These are phyloP conservation scores for Dolichotis patagonum DNA, from an alignment of 2,113 vertebrate genomes.

Conservation along the genomic window DNA sequence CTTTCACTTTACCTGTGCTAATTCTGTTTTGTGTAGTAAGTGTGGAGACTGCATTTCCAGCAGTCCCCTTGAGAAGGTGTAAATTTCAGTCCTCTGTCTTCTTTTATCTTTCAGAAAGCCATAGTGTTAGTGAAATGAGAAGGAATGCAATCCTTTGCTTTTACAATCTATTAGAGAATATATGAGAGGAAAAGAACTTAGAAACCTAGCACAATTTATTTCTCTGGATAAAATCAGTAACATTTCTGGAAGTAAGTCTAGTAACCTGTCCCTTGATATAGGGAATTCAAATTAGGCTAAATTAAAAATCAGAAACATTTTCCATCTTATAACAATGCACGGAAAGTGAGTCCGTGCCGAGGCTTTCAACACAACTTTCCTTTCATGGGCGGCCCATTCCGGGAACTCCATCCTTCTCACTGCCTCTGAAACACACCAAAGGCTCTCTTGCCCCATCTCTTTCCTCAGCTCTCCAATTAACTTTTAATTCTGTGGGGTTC, in stretches of 20 bases:
- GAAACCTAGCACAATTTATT: slow-evolving; percentile 26
- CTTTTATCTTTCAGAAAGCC: slow-evolving; percentile 52
- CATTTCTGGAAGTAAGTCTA: slow-evolving; percentile 29
- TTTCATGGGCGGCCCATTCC: neutral
- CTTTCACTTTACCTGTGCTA: too few species aligned
- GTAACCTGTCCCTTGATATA: neutral
- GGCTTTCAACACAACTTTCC: neutral
- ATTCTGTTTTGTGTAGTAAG: too few species aligned
- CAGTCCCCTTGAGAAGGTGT: neutral
- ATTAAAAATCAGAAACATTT: slow-evolving; percentile 47
- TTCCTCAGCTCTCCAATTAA: neutral
- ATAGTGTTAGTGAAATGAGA: neutral
- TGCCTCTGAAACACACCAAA: neutral
- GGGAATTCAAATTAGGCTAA: slow-evolving; percentile 25
- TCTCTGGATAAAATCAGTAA: slow-evolving; percentile 6
- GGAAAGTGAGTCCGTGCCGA: neutral
- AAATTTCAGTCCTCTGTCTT: slow-evolving; percentile 1
- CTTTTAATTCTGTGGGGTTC: neutral
- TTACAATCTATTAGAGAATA: neutral
- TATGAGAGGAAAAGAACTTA: neutral
- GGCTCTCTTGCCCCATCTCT: neutral
- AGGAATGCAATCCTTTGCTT: neutral
- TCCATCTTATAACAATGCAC: neutral
- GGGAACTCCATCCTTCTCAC: neutral
- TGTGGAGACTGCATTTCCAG: too few species aligned